Percentiles rank a stretch among this genome's conserved stretches.
Evolutionary conservation across 1,140 invertebrate genomes (phyloP).

Genomic region (Melipona quadrifasciata): DNA sequence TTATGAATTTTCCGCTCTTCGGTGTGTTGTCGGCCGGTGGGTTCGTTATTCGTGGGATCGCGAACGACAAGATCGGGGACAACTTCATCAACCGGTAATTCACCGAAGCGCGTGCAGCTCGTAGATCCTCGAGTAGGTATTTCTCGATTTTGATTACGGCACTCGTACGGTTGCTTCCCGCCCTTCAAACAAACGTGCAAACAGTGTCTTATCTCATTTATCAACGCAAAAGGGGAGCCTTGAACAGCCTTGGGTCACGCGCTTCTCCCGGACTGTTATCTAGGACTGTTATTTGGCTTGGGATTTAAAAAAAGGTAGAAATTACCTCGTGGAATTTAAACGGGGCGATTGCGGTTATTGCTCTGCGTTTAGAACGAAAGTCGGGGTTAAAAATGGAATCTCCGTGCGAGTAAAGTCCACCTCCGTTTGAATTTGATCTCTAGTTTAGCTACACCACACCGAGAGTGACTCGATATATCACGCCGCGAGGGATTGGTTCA

Average conservation of each 20-base stretch:
- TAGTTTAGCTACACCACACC: too few relatives aligned
- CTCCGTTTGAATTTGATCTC: too few relatives aligned
- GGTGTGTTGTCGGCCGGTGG: background rate
- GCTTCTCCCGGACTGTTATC: constrained; percentile 2
- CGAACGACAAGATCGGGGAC: constrained; percentile 18
- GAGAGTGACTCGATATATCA: too few relatives aligned
- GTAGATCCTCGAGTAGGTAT: background rate
- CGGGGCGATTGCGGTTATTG: too few relatives aligned
- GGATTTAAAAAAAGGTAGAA: background rate
- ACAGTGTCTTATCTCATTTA: background rate
- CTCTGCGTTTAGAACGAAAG: background rate
- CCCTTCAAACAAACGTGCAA: background rate
- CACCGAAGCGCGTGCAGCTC: constrained; percentile 1
- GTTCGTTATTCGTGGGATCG: constrained; percentile 38
- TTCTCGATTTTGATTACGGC: background rate
- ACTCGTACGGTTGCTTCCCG: background rate
- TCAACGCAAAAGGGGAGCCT: background rate
- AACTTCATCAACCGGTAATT: constrained; percentile 24
- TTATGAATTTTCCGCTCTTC: constrained; percentile 22
- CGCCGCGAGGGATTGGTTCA: background rate
- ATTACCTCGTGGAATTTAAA: background rate
- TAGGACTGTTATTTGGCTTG: too few relatives aligned
- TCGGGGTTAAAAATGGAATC: background rate
- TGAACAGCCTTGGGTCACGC: constrained; percentile 13
- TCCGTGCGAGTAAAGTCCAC: too few relatives aligned